Conservation (phyloP, 2,797 vertebrate species). For the Philypnodon macrostomus region DNA sequence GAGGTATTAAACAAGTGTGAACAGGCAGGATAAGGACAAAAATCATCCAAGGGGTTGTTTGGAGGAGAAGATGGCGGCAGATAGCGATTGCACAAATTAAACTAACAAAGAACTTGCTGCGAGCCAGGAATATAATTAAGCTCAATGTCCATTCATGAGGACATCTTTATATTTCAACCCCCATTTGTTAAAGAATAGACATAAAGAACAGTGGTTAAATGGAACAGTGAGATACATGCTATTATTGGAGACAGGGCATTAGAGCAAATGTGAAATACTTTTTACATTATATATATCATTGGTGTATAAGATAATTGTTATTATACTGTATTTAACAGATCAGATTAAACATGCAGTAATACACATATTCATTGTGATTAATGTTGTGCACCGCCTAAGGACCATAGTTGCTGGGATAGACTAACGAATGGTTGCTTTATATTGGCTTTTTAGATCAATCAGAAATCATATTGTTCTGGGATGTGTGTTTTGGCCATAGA, state of each 20-base stretch:
- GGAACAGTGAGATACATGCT: slow-evolving; percentile 15
- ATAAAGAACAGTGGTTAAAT: slow-evolving; percentile 17
- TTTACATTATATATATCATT: too few relatives aligned
- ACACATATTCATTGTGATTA: too few relatives aligned
- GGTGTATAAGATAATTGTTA: not conserved
- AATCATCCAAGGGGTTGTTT: slow-evolving; percentile 13
- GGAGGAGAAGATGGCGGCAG: slow-evolving; percentile 19
- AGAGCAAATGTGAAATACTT: not conserved
- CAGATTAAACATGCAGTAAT: too few relatives aligned
- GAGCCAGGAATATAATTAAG: slow-evolving; percentile 57
- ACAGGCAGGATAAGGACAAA: slow-evolving; percentile 10
- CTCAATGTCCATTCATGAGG: slow-evolving; percentile 33
- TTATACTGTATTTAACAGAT: too few relatives aligned
- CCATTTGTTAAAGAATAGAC: slow-evolving; percentile 30
- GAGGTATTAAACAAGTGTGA: not conserved
- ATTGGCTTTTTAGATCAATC: slow-evolving; percentile 19
- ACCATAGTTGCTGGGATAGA: too few relatives aligned
- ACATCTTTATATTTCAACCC: slow-evolving; percentile 48
- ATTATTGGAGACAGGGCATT: not conserved
- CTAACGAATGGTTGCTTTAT: too few relatives aligned
- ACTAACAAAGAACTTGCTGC: slow-evolving; percentile 36
- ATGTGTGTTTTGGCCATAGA: slow-evolving; percentile 25
- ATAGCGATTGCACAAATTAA: slow-evolving; percentile 46
- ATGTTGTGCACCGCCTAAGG: too few relatives aligned
- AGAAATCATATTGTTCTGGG: slow-evolving; percentile 25